A percentile compares a stretch with the other conserved stretches of the same genome.
Evolutionary conservation across 2,113 vertebrate species (phyloP).

Genomic region (Geothlypis trichas): DNA sequence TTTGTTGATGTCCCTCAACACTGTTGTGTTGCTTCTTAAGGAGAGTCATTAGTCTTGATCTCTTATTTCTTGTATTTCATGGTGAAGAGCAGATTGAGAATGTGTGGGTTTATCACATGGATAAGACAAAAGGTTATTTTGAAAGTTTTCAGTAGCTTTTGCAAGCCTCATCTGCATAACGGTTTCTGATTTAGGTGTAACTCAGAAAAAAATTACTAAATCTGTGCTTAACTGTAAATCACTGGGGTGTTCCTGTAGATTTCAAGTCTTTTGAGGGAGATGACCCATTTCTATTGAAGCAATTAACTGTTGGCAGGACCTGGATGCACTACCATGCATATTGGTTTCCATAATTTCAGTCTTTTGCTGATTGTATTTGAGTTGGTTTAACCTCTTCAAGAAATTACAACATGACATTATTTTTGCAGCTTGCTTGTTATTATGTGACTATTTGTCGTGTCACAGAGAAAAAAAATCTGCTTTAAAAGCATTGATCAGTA

Average conservation of each 20-base stretch:
- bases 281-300: not conserved
- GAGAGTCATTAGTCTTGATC: not conserved
- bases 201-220: not conserved
- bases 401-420: not conserved
- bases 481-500: not conserved
- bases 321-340: not conserved
- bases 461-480: not conserved
- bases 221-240: not conserved
- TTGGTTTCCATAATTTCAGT: not conserved
- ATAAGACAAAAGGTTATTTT: not conserved
- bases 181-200: not conserved
- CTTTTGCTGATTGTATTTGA: not conserved
- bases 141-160: not conserved
- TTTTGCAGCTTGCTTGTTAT: not conserved
- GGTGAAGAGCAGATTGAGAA: not conserved
- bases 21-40: not conserved
- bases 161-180: not conserved
- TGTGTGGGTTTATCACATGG: not conserved
- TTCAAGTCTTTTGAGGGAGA: not conserved
- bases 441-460: not conserved
- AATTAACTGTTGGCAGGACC: not conserved
- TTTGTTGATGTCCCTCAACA: not conserved
- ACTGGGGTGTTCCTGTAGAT: not conserved
- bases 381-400: not conserved
- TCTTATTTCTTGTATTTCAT: not conserved